These are phyloP conservation scores for Isoperla grammatica DNA, from an alignment of 2,888 invertebrate genomes.

Conservation along the genomic window DNA sequence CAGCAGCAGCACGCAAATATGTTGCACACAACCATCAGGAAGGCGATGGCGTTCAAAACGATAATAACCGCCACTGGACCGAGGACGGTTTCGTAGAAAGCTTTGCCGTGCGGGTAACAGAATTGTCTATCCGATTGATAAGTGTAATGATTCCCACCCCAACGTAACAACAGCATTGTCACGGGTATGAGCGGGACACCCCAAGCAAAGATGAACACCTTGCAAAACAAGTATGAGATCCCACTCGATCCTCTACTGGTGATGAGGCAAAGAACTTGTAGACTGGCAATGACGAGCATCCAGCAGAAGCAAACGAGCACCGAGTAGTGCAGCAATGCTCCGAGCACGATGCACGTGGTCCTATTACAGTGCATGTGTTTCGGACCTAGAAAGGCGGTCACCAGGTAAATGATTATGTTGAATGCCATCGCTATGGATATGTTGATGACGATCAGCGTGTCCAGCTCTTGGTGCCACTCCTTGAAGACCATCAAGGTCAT, in stretches of 20 bases:
- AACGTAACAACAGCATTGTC: slow-evolving; percentile 44
- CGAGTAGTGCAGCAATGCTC: slow-evolving; percentile 60
- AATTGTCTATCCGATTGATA: slow-evolving; percentile 37
- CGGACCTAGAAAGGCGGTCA: slow-evolving; percentile 9
- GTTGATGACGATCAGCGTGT: slow-evolving; percentile 60
- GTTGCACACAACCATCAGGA: neutral
- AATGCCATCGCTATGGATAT: slow-evolving; percentile 56
- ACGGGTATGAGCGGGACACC: slow-evolving; percentile 55
- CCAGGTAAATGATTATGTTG: slow-evolving; percentile 49
- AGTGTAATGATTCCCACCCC: slow-evolving; percentile 48
- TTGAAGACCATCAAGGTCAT: slow-evolving; percentile 53
- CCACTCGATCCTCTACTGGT: slow-evolving; percentile 56
- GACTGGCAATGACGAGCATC: slow-evolving; percentile 64
- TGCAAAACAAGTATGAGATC: slow-evolving; percentile 56
- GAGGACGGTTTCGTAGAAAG: slow-evolving; percentile 3
- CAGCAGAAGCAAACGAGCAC: slow-evolving; percentile 62
- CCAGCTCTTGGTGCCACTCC: slow-evolving; percentile 56
- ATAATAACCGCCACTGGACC: slow-evolving; percentile 2
- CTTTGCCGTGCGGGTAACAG: slow-evolving; percentile 5
- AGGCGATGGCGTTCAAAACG: neutral
- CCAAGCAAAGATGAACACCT: slow-evolving; percentile 59
- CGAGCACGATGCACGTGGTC: slow-evolving; percentile 51
- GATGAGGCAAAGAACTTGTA: slow-evolving; percentile 64
- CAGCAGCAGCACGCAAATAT: slow-evolving; percentile 33
- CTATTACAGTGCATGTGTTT: neutral